phyloP scores from a whole-genome alignment of 2,888 invertebrate species.

The Syrista parreyssii region DNA sequence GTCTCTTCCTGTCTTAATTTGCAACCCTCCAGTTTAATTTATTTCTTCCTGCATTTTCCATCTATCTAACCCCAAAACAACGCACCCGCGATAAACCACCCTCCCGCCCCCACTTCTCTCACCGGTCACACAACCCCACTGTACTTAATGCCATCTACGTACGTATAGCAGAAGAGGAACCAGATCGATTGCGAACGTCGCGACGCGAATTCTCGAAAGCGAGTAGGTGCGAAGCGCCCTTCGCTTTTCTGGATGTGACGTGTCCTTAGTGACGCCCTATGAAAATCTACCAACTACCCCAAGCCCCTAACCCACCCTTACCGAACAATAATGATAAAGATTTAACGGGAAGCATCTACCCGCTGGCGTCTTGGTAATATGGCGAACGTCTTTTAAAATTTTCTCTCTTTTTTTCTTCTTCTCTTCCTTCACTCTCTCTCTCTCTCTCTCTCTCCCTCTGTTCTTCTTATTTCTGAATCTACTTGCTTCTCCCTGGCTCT shows the following conservation, averaged over 20 bases:
- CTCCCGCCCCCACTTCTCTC: slow-evolving; percentile 1
- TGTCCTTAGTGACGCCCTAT: no score
- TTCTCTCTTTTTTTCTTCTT: not conserved
- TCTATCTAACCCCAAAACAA: slow-evolving; percentile 20
- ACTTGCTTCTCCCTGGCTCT: not conserved
- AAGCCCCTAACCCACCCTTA: not conserved
- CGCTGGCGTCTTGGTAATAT: not conserved
- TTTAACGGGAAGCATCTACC: slow-evolving; percentile 2
- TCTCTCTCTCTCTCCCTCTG: no score
- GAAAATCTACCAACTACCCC: no score
- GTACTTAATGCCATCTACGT: not conserved
- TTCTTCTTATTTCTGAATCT: no score
- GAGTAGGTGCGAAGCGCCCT: no score
- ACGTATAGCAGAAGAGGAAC: not conserved
- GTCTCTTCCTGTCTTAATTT: slow-evolving; percentile 24
- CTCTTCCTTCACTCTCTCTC: no score
- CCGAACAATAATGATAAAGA: slow-evolving; percentile 13
- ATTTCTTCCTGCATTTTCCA: slow-evolving; percentile 23
- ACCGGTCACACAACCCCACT: not conserved
- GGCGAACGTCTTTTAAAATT: slow-evolving; percentile 14
- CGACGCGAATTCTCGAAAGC: slow-evolving; percentile 1
- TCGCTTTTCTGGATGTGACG: no score
- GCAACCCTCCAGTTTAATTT: slow-evolving; percentile 22
- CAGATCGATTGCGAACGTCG: not conserved
- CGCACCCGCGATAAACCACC: not conserved